Conservation (phyloP, 1,140 invertebrate species). For the Formica selysi region DNA sequence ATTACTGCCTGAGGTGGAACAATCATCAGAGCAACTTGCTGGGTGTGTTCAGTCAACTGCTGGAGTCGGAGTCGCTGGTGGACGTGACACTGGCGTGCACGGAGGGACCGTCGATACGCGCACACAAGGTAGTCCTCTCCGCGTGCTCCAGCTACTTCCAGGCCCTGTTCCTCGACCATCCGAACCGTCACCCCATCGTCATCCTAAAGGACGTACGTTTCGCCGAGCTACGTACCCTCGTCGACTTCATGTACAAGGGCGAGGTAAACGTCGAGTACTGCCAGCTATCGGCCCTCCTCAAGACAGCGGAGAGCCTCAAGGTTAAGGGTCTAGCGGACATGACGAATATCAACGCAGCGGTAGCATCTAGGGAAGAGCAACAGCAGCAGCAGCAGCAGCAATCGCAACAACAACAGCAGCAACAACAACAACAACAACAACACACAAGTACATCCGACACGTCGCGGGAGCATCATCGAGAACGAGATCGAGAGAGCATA, state of each 20-base stretch:
- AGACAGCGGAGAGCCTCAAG: conserved; percentile 97
- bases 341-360: conserved; percentile 90
- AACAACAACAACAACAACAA: conserved; percentile 61
- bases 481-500: conserved; percentile 66
- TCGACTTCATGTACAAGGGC: conserved; percentile 98
- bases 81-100: conserved; percentile 98
- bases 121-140: conserved; percentile 97
- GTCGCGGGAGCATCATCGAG: conserved; percentile 67
- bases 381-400: conserved; percentile 78
- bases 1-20: conserved; percentile 98
- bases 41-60: conserved; percentile 97
- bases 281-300: conserved; percentile 95
- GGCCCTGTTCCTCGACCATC: conserved; percentile 95
- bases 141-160: conserved; percentile 98
- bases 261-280: conserved; percentile 98
- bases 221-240: conserved; percentile 94
- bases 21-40: conserved; percentile 98
- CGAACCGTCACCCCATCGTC: conserved; percentile 96
- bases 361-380: conserved; percentile 81
- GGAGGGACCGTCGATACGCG: conserved; percentile 96
- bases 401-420: conserved; percentile 59
- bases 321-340: conserved; percentile 96
- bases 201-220: conserved; percentile 97
- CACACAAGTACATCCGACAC: conserved; percentile 60
- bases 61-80: conserved; percentile 97